These are phyloP conservation scores for Strigamia maritima DNA, from an alignment of 2,888 invertebrate species.

Conservation along the genomic window DNA sequence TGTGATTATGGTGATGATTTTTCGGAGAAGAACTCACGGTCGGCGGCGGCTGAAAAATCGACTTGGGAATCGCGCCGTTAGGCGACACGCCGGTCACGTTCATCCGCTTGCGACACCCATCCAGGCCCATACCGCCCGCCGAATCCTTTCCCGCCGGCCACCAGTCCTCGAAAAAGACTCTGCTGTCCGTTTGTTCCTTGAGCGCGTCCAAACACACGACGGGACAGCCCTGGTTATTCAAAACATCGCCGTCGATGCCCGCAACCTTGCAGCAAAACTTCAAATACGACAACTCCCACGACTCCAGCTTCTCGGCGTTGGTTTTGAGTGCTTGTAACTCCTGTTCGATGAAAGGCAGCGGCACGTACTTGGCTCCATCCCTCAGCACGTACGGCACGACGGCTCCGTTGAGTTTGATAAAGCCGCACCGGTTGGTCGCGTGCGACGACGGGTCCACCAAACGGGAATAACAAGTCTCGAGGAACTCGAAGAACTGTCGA, in stretches of 20 bases:
- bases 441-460: slow-evolving; percentile 59
- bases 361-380: slow-evolving; percentile 76
- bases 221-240: slow-evolving; percentile 81
- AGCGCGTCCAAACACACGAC: slow-evolving; percentile 87
- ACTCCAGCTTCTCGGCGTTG: slow-evolving; percentile 79
- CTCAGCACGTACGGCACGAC: slow-evolving; percentile 88
- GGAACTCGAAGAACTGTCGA: slow-evolving; percentile 79
- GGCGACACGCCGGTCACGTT: background rate
- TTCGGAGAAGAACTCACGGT: background rate
- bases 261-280: slow-evolving; percentile 94
- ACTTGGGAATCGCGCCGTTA: background rate
- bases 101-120: background rate
- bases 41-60: slow-evolving; percentile 19
- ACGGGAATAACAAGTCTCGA: slow-evolving; percentile 84
- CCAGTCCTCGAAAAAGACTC: slow-evolving; percentile 85
- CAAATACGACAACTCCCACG: slow-evolving; percentile 87
- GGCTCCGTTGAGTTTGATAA: slow-evolving; percentile 86
- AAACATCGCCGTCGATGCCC: slow-evolving; percentile 84
- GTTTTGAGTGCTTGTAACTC: slow-evolving; percentile 80
- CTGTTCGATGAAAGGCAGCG: slow-evolving; percentile 84
- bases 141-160: slow-evolving; percentile 77
- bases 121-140: background rate
- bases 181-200: slow-evolving; percentile 83
- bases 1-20: background rate
- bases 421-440: slow-evolving; percentile 73